These are phyloP conservation scores for Caenorhabditis elegans DNA, from an alignment of 1,140 invertebrate genomes.

Conservation along the genomic window DNA sequence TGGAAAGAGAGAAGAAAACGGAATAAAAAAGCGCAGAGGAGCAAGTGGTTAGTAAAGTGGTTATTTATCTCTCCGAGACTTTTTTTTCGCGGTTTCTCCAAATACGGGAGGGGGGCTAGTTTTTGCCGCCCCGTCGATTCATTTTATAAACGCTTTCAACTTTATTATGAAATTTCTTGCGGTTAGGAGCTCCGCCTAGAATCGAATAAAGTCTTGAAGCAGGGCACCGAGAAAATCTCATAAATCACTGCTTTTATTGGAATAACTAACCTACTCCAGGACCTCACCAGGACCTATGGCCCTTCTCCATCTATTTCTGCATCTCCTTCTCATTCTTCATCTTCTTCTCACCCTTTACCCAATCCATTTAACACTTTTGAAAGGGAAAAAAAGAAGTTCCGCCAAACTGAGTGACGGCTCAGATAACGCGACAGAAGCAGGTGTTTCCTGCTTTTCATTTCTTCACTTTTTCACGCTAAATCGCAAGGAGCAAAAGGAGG, in stretches of 20 bases:
- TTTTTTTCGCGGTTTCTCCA: slow-evolving; percentile 25
- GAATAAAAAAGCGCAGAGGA: slow-evolving; percentile 30
- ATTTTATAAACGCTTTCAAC: slow-evolving; percentile 28
- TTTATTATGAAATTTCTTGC: slow-evolving; percentile 20
- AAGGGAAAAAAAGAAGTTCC: not conserved
- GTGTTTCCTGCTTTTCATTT: not conserved
- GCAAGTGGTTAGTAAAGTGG: slow-evolving; percentile 32
- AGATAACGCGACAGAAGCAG: slow-evolving; percentile 25
- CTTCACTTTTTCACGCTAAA: not conserved
- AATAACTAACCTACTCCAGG: slow-evolving; percentile 22
- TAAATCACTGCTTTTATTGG: slow-evolving; percentile 30
- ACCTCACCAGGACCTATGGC: not conserved
- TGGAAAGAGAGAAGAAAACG: not conserved
- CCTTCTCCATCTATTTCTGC: not conserved
- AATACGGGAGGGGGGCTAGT: not conserved
- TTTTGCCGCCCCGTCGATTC: not conserved
- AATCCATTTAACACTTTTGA: slow-evolving; percentile 29
- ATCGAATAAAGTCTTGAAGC: not conserved
- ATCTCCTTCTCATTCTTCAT: not conserved
- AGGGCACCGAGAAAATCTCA: slow-evolving; percentile 23
- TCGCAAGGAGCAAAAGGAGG: not conserved
- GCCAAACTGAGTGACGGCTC: slow-evolving; percentile 28
- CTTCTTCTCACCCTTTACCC: slow-evolving; percentile 25
- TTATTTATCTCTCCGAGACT: slow-evolving; percentile 33
- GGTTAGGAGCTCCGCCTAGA: not conserved